A percentile compares a stretch with the other conserved stretches of the same genome.
phyloP scores from a whole-genome alignment of 2,113 vertebrate species.

The Redunca redunca region DNA sequence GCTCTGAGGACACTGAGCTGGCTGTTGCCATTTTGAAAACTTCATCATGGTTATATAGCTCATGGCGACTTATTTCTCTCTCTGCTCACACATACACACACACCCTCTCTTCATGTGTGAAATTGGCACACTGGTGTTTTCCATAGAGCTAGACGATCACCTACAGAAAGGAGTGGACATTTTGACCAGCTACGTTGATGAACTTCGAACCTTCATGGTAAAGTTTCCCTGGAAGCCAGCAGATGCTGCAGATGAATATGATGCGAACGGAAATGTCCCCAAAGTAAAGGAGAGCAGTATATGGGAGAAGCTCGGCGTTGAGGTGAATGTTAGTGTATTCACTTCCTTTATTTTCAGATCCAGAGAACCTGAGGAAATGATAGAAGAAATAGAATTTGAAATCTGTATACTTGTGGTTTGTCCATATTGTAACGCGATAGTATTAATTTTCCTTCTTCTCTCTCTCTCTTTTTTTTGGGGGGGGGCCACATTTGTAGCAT shows the following conservation, averaged over 20 bases:
- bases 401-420: background rate
- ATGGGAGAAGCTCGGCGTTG: conserved; percentile 78
- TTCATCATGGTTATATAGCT: background rate
- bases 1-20: conserved; percentile 16
- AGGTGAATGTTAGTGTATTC: conserved; percentile 73
- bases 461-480: background rate
- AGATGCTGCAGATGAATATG: background rate
- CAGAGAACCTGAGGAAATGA: background rate
- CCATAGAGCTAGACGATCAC: conserved; percentile 83
- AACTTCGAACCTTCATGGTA: conserved; percentile 90
- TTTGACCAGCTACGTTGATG: conserved; percentile 87
- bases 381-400: conserved; percentile 32
- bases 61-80: background rate
- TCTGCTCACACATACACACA: fast-evolving
- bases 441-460: background rate
- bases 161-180: conserved; percentile 84
- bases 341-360: background rate
- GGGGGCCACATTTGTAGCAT: background rate
- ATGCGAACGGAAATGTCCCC: conserved; percentile 55
- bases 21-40: background rate
- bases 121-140: conserved; percentile 4
- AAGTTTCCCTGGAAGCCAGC: conserved; percentile 80
- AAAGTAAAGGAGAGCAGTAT: conserved; percentile 51
- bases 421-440: background rate
- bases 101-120: background rate